Conservation (phyloP, 1,140 invertebrate genomes). For the Ladona fulva region DNA sequence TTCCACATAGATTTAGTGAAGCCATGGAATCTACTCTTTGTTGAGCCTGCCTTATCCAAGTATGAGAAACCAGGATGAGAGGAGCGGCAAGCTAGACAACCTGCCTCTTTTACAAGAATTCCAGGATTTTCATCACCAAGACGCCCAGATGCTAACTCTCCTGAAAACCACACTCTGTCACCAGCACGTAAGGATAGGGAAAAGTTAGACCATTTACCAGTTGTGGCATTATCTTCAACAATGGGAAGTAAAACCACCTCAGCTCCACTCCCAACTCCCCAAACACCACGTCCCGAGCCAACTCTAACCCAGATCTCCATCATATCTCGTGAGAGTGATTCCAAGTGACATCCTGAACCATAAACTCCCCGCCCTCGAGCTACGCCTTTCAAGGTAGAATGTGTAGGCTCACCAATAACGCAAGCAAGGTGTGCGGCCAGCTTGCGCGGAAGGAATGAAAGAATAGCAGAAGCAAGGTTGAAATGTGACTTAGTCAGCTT, state of each 20-base stretch:
- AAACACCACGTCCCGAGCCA: background rate
- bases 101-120: constrained; percentile 51
- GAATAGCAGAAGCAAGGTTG: constrained; percentile 41
- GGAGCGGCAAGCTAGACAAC: constrained; percentile 50
- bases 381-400: background rate
- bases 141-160: constrained; percentile 39
- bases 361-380: background rate
- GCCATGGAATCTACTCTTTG: background rate
- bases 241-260: constrained; percentile 43
- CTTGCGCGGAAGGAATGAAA: background rate
- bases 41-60: background rate
- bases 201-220: constrained; percentile 43
- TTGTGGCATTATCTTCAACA: background rate
- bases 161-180: constrained; percentile 63
- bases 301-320: background rate
- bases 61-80: background rate
- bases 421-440: background rate
- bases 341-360: background rate
- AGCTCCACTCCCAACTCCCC: constrained; percentile 38
- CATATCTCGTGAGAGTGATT: background rate
- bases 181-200: constrained; percentile 51
- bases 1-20: background rate
- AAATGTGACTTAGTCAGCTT: constrained; percentile 45
- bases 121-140: constrained; percentile 46
- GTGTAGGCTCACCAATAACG: background rate